Conservation (phyloP, 2,113 vertebrate species). For the Patagioenas fasciata region DNA sequence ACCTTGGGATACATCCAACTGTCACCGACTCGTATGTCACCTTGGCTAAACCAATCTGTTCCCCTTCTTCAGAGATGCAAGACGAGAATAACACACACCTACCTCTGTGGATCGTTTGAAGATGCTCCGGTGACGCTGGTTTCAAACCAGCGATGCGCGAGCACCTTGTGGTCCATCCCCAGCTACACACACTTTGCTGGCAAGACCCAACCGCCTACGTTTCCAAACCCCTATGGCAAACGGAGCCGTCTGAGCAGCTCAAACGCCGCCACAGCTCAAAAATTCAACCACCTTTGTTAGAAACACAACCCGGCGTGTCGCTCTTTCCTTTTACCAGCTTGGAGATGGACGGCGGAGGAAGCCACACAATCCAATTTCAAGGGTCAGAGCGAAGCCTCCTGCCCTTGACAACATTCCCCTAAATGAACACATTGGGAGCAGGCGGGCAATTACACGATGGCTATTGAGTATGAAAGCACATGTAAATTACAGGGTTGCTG, state of each 20-base stretch:
- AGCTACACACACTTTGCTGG: neutral
- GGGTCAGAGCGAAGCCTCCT: neutral
- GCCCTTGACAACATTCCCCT: neutral
- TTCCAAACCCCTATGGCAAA: neutral
- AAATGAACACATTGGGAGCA: neutral
- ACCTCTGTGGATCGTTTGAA: neutral
- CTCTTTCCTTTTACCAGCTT: neutral
- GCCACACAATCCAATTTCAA: neutral
- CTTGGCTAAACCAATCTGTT: constrained; percentile 39
- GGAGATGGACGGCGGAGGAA: neutral
- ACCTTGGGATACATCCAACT: constrained; percentile 25
- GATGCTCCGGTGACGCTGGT: neutral
- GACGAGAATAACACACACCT: neutral
- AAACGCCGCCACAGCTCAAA: too few species aligned
- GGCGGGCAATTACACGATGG: neutral
- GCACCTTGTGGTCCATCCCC: neutral
- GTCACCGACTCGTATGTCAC: neutral
- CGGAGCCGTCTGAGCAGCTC: accelerated
- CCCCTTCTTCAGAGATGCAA: neutral
- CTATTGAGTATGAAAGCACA: neutral
- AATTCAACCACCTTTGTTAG: neutral
- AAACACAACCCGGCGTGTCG: neutral
- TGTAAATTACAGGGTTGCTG: constrained; percentile 40
- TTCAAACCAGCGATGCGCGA: neutral
- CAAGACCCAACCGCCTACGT: neutral